phyloP scores from a whole-genome alignment of 2,888 invertebrate genomes.

The Coremacera marginata region DNA sequence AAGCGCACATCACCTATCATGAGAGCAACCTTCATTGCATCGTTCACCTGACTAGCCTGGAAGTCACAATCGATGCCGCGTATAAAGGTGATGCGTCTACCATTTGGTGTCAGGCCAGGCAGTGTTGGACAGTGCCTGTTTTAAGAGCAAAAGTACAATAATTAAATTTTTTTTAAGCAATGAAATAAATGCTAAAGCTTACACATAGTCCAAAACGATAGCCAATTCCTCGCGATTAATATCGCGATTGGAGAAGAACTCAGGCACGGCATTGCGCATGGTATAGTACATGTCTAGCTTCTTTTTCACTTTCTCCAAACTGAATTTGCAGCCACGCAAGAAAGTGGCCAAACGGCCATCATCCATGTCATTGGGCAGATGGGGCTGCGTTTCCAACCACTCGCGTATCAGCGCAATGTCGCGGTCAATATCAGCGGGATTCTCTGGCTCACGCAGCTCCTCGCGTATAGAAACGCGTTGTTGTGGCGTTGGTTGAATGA shows the following conservation, averaged over 20 bases:
- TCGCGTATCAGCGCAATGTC: constrained; percentile 76
- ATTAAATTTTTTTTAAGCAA: not conserved
- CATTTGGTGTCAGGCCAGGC: constrained; percentile 85
- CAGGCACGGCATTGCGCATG: constrained; percentile 84
- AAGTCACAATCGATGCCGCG: constrained; percentile 79
- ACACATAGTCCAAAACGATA: constrained; percentile 79
- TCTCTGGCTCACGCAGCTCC: constrained; percentile 76
- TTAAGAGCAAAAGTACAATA: not conserved
- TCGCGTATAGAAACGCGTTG: constrained; percentile 77
- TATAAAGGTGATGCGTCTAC: constrained; percentile 82
- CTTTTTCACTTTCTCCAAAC: constrained; percentile 85
- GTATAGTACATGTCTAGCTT: constrained; percentile 92
- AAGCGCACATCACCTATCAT: constrained; percentile 89
- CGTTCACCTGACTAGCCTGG: constrained; percentile 79
- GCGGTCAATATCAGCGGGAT: constrained; percentile 72
- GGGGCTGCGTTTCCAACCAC: constrained; percentile 78
- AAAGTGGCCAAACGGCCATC: constrained; percentile 84
- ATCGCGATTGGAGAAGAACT: constrained; percentile 84
- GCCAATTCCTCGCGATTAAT: constrained; percentile 79
- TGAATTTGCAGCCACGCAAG: constrained; percentile 88
- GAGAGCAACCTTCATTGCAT: constrained; percentile 84
- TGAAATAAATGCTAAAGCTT: constrained; percentile 65
- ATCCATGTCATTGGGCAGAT: constrained; percentile 78
- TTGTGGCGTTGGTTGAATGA: constrained; percentile 78
- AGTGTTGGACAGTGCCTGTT: constrained; percentile 82